Percentiles rank a stretch among this genome's conserved stretches.
Evolutionary conservation across 2,113 vertebrate species (phyloP).

Genomic region (zebrafish (Danio rerio)): GRCz12tu NC_133184.1:41267001-41267500

Average conservation of each 20-base stretch:
- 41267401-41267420: no score
- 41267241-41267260: not conserved
- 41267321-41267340: not conserved
- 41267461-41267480: no score
- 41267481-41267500: no score
- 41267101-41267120: slow-evolving; percentile 65
- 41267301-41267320: not conserved
- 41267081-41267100: slow-evolving; percentile 58
- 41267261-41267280: not conserved
- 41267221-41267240: slow-evolving; percentile 22
- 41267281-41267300: slow-evolving; percentile 18
- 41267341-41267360: not conserved
- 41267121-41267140: slow-evolving; percentile 66
- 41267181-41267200: slow-evolving; percentile 41
- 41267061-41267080: slow-evolving; percentile 64
- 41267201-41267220: slow-evolving; percentile 40
- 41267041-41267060: slow-evolving; percentile 74
- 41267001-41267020: slow-evolving; percentile 66
- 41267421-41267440: no score
- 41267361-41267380: no score
- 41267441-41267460: no score
- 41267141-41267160: slow-evolving; percentile 56
- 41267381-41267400: no score
- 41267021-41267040: slow-evolving; percentile 38
- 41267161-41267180: not conserved